A percentile compares a stretch with the other conserved stretches of the same genome.
phyloP scores from a whole-genome alignment of 1,140 invertebrate species.

The Campoletis sonorensis region DNA sequence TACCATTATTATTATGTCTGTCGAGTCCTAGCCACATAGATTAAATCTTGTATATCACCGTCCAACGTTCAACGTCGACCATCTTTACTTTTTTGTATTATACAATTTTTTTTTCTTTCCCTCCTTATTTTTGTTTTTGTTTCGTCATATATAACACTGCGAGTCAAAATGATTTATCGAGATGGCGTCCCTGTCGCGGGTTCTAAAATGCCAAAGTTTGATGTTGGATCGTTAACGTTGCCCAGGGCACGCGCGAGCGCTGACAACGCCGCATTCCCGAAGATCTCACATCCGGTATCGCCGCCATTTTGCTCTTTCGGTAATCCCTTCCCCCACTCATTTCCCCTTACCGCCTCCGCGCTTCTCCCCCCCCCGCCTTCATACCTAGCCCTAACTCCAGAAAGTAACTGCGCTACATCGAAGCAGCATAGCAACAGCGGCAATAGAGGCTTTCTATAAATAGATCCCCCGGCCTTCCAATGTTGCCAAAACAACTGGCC shows the following conservation, averaged over 20 bases:
- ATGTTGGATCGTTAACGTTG: constrained; percentile 41
- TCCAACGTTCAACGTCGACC: neutral
- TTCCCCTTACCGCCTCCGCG: constrained; percentile 19
- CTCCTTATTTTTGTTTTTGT: neutral
- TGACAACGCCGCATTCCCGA: constrained; percentile 28
- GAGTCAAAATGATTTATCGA: constrained; percentile 18
- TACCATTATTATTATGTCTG: constrained; percentile 38
- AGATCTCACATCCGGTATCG: constrained; percentile 59
- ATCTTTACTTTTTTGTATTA: neutral
- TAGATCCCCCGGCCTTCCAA: constrained; percentile 62
- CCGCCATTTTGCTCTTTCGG: constrained; percentile 64
- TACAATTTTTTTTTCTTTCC: neutral
- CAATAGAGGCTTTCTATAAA: constrained; percentile 60
- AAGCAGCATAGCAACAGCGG: constrained; percentile 68
- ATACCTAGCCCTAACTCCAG: constrained; percentile 9
- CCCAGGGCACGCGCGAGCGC: constrained; percentile 12
- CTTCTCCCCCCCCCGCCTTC: constrained; percentile 17
- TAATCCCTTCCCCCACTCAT: constrained; percentile 48
- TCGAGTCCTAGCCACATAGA: neutral
- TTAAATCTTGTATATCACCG: neutral
- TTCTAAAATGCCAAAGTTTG: constrained; percentile 32
- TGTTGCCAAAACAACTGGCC: constrained; percentile 68
- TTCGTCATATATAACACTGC: too few relatives aligned
- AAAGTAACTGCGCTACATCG: constrained; percentile 52
- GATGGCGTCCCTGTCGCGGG: constrained; percentile 10